These are phyloP conservation scores for Rhimphoctona megacephalus DNA, from an alignment of 2,888 invertebrate species.

Conservation along the genomic window DNA sequence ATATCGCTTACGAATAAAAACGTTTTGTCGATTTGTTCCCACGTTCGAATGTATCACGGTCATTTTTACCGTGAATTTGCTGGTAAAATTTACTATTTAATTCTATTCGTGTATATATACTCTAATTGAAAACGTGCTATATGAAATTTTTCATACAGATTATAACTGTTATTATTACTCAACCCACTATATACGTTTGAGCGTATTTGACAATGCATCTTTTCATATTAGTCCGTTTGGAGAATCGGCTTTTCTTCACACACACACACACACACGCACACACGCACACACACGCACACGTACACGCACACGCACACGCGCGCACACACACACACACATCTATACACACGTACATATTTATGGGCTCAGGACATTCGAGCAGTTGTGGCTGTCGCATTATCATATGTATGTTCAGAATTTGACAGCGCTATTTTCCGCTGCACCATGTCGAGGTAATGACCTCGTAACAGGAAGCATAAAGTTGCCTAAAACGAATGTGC, in stretches of 20 bases:
- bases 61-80: no score
- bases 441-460: conserved; percentile 38
- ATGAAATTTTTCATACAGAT: background rate
- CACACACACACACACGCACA: background rate
- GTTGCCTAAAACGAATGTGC: conserved; percentile 11
- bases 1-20: no score
- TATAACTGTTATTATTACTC: background rate
- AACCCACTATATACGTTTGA: background rate
- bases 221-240: background rate
- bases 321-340: background rate
- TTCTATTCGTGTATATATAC: no score
- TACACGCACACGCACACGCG: no score
- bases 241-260: background rate
- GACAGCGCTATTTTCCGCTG: conserved; percentile 19
- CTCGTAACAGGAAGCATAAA: conserved; percentile 55
- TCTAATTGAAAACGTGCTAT: background rate
- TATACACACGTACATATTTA: background rate
- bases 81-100: no score
- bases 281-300: no score
- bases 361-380: background rate
- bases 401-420: conserved; percentile 46
- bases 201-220: background rate
- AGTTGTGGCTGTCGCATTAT: conserved; percentile 48
- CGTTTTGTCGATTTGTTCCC: no score
- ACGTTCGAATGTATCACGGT: no score